These are phyloP conservation scores for Chlorops oryzae DNA, from an alignment of 1,140 invertebrate genomes.

Conservation along the genomic window DNA sequence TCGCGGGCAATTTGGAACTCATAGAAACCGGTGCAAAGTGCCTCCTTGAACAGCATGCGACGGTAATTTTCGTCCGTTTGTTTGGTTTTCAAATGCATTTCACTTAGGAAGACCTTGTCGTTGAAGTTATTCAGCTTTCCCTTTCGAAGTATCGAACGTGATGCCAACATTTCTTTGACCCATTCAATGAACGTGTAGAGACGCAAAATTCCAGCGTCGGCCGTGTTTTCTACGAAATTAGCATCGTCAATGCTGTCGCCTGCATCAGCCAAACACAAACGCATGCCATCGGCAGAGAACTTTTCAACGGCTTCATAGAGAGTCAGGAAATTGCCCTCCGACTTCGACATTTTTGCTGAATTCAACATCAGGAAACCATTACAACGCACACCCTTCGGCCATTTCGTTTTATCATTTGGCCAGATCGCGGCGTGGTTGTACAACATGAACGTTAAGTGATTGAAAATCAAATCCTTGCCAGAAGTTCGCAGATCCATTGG, in stretches of 20 bases:
- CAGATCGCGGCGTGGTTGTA: conserved; percentile 98
- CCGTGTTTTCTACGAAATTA: conserved; percentile 92
- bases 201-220: conserved; percentile 91
- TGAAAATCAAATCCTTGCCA: conserved; percentile 98
- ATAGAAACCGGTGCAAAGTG: conserved; percentile 85
- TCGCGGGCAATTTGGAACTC: conserved; percentile 87
- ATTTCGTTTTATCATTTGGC: conserved; percentile 77
- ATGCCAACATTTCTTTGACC: conserved; percentile 82
- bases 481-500: conserved; percentile 89
- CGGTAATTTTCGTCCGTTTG: conserved; percentile 81
- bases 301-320: conserved; percentile 82
- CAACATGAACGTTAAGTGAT: conserved; percentile 93
- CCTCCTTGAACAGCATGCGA: conserved; percentile 93
- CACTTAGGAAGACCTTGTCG: conserved; percentile 86
- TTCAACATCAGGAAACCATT: conserved; percentile 97
- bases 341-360: conserved; percentile 99
- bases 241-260: conserved; percentile 98
- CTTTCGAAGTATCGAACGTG: conserved; percentile 59
- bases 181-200: conserved; percentile 94
- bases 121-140: conserved; percentile 65
- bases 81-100: conserved; percentile 83
- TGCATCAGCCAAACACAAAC: conserved; percentile 88
- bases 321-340: conserved; percentile 97
- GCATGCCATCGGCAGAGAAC: conserved; percentile 95
- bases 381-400: conserved; percentile 82